phyloP scores from a whole-genome alignment of 2,888 invertebrate species.

The Keiferia lycopersicella region DNA sequence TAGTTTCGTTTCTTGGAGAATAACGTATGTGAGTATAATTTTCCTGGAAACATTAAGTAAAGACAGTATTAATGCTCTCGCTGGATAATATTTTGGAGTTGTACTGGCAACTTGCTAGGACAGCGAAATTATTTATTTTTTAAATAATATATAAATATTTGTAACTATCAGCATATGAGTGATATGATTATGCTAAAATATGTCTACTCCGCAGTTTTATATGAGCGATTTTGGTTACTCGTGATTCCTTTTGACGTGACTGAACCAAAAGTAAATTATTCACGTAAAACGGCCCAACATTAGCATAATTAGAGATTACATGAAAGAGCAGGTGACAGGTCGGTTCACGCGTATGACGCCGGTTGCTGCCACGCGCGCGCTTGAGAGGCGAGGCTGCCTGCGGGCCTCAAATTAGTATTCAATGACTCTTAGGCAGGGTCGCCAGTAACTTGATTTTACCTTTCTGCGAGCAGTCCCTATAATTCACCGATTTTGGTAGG shows the following conservation, averaged over 20 bases:
- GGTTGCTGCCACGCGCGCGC: background rate
- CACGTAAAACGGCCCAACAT: slow-evolving; percentile 3
- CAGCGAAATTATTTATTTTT: too few species aligned
- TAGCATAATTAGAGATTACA: slow-evolving; percentile 9
- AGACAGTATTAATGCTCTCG: background rate
- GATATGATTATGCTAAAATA: too few species aligned
- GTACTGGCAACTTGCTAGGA: too few species aligned
- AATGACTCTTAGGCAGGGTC: background rate
- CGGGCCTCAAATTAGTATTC: slow-evolving; percentile 4
- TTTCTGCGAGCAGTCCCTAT: background rate
- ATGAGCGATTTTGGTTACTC: background rate
- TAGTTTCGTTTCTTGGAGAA: background rate
- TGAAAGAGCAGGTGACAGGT: slow-evolving; percentile 1
- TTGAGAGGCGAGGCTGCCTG: too few species aligned
- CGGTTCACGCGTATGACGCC: background rate
- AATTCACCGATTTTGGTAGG: too few species aligned
- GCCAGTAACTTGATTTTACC: background rate
- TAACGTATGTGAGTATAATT: background rate
- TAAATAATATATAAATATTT: too few species aligned
- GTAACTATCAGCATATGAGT: too few species aligned
- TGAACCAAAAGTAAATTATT: background rate
- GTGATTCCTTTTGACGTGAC: background rate
- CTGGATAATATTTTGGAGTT: background rate
- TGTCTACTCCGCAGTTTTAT: background rate
- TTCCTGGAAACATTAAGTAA: background rate